These are phyloP conservation scores for Apeltes quadracus DNA, from an alignment of 2,113 vertebrate species.

Conservation along the genomic window DNA sequence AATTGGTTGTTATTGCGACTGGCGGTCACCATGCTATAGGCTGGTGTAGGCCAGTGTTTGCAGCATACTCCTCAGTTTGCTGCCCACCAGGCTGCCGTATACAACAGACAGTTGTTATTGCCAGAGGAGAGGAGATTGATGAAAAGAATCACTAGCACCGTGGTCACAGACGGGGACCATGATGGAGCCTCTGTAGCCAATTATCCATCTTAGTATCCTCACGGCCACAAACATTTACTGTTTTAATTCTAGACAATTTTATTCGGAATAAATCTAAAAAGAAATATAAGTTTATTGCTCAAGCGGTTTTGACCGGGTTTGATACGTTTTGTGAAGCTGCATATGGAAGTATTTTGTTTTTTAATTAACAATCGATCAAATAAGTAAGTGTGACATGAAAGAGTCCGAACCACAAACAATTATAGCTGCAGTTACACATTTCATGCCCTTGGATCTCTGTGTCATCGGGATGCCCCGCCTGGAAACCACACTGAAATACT, in stretches of 20 bases:
- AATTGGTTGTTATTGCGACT: conserved; percentile 78
- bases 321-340: not conserved
- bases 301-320: not conserved
- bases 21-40: conserved; percentile 69
- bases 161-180: conserved; percentile 19
- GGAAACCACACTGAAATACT: conserved; percentile 50
- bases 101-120: conserved; percentile 22
- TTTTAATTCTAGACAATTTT: not conserved
- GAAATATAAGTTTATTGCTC: not conserved
- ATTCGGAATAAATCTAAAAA: not conserved
- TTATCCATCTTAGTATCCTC: not conserved
- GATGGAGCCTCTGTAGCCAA: conserved; percentile 11
- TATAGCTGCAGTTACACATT: conserved; percentile 3
- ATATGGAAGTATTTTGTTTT: too few relatives aligned
- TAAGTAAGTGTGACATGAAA: not conserved
- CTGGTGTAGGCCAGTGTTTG: conserved; percentile 59
- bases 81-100: conserved; percentile 18
- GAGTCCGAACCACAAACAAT: not conserved
- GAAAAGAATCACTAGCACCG: not conserved
- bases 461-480: conserved; percentile 29
- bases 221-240: not conserved
- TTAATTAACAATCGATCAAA: not conserved
- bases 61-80: conserved; percentile 39
- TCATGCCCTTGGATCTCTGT: not conserved
- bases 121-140: conserved; percentile 23